Evolutionary conservation across 2,797 vertebrate species (phyloP).

Genomic region (Babyrousa celebensis): DNA sequence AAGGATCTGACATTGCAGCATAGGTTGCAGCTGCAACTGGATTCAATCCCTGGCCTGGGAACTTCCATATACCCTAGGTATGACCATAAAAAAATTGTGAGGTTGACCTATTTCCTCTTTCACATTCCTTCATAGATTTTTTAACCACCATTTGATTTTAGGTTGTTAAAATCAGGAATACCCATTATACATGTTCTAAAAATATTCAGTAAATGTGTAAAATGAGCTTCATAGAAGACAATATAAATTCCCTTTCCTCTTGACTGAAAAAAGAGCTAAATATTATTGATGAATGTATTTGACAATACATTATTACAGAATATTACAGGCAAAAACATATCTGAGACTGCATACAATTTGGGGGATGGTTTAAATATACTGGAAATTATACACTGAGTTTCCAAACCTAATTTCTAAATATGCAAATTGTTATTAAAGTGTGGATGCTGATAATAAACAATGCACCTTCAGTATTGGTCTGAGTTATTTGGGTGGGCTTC

Average conservation of each 20-base stretch:
- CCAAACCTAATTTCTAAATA: conserved; percentile 34
- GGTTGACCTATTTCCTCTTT: conserved; percentile 8
- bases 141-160: conserved; percentile 40
- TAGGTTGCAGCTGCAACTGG: too few species aligned
- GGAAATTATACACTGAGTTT: background rate
- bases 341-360: background rate
- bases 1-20: too few species aligned
- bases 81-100: background rate
- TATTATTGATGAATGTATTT: background rate
- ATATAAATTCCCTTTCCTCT: conserved; percentile 19
- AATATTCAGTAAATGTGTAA: conserved; percentile 44
- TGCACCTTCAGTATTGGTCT: background rate
- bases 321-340: background rate
- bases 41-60: too few species aligned
- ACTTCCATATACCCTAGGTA: too few species aligned
- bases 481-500: background rate
- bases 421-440: background rate
- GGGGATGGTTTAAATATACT: conserved; percentile 9
- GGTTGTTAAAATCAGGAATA: background rate
- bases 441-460: background rate
- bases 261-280: background rate
- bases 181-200: background rate
- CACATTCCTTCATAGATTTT: background rate
- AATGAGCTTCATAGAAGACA: background rate
- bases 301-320: background rate